Conservation (phyloP, 2,888 invertebrate genomes). For the Dryobotodes eremita region DNA sequence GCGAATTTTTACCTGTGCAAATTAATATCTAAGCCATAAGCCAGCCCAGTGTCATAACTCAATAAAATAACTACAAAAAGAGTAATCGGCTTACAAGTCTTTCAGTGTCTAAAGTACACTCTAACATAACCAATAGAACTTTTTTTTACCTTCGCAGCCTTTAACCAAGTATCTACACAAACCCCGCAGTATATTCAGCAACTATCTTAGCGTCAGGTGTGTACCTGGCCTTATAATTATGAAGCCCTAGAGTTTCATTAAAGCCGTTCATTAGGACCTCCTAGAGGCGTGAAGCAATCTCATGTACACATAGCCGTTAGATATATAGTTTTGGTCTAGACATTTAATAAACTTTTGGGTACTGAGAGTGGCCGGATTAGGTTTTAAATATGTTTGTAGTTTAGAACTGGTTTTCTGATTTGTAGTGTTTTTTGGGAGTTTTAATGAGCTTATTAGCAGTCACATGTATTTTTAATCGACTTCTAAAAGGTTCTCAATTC, state of each 20-base stretch:
- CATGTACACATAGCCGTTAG: constrained; percentile 25
- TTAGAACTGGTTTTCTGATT: constrained; percentile 11
- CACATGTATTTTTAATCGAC: not conserved
- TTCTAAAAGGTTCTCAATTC: no score
- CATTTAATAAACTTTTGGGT: constrained; percentile 41
- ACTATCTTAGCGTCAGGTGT: constrained; percentile 39
- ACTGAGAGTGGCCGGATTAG: not conserved
- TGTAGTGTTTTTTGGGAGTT: not conserved
- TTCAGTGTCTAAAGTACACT: not conserved
- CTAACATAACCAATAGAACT: not conserved
- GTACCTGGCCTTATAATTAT: constrained; percentile 64
- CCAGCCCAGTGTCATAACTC: no score
- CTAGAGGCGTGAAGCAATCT: constrained; percentile 29
- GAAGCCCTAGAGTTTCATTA: constrained; percentile 60
- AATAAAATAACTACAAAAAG: not conserved
- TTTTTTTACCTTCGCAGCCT: not conserved
- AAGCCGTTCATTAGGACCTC: constrained; percentile 57
- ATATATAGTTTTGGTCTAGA: constrained; percentile 52
- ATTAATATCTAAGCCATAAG: no score
- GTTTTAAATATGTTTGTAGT: constrained; percentile 21
- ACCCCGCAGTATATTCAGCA: not conserved
- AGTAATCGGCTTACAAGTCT: no score
- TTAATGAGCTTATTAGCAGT: not conserved
- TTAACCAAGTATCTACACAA: not conserved
- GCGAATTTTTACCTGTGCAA: no score